Base-by-base conservation (phyloP, 2,797 vertebrate species). In the Anabas testudineus region DNA sequence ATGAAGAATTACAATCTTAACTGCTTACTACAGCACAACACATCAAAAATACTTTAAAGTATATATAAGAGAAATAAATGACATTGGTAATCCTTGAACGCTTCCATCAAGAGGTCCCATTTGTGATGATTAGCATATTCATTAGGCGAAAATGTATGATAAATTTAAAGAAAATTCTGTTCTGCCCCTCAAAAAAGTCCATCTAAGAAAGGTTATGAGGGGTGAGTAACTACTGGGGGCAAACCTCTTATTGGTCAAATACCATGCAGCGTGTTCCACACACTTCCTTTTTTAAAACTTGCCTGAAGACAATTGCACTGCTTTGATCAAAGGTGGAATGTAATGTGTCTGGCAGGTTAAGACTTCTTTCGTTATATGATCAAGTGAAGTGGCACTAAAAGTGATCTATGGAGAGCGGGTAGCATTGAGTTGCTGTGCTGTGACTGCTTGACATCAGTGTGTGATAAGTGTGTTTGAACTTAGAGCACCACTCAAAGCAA, bases 401-500 rank as follows among this genome's bases (percentile, higher is more conserved):
- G 51, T 12, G 57, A 69, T 66, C 49, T 28, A 13, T 34, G 48
- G 34, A 46, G 57, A 39, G 70, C 21, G n/a, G 37, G 22, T 18
- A 30, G 56, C 39, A 2, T 10, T 24, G 46, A 21, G 15, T 60
- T 46, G 45, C 54, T 13, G 4, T 58, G n/a, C 14, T 34, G 30
- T 7, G 5, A 59, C 69, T 24, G 46, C 71, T 69, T 65, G 61
- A 82, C 83, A 74, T 58, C 52, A 18, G 42, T 12, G 2, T 43
- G 22, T 55, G 57, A 57, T 61, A 51, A 81, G 75, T 63, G 60
- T n/a, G 58, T 84, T 62, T 78, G 47, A 81, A 75, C 41, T 60
- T 10, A 5, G n/a, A 68, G 74, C 59, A 34, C 65, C 73, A 61
- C 67, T 79, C 55, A 28, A 21, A 65, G 39, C 67, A 54, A 52